phyloP scores from a whole-genome alignment of 2,797 vertebrate species.

The Brachyrhaphis roseni region DNA sequence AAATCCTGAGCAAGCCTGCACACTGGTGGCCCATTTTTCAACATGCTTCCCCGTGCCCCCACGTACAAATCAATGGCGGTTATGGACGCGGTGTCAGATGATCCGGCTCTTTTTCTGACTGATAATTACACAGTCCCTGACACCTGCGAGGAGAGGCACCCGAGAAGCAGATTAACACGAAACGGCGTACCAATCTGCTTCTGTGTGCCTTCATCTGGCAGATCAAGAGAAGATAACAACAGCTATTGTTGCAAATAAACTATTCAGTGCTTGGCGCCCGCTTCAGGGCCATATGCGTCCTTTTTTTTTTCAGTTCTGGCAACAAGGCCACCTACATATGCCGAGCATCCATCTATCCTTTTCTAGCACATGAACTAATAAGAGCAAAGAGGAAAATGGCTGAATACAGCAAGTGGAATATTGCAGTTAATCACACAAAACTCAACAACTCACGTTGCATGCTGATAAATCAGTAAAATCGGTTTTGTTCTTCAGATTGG shows the following conservation, averaged over 20 bases:
- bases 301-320: constrained; percentile 6
- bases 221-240: background rate
- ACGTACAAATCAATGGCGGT: constrained; percentile 50
- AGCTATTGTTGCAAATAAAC: constrained; percentile 7
- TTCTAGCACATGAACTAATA: constrained; percentile 11
- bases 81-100: constrained; percentile 27
- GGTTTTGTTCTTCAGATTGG: background rate
- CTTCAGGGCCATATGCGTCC: background rate
- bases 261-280: constrained; percentile 2
- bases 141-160: background rate
- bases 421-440: constrained; percentile 1
- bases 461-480: background rate
- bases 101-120: constrained; percentile 16
- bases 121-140: constrained; percentile 6
- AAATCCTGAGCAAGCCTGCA: constrained; percentile 32
- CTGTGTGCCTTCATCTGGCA: background rate
- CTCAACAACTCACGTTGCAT: background rate
- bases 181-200: background rate
- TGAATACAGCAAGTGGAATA: background rate
- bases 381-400: constrained; percentile 8
- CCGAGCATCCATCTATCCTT: constrained; percentile 11
- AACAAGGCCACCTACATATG: constrained; percentile 2
- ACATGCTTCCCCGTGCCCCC: constrained; percentile 22
- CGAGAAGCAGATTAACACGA: constrained; percentile 9
- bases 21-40: constrained; percentile 40